Percentiles rank a stretch among this genome's conserved stretches.
These are phyloP conservation scores for Tetragnatha versicolor DNA, from an alignment of 1,140 invertebrate species.

Conservation along the genomic window DNA sequence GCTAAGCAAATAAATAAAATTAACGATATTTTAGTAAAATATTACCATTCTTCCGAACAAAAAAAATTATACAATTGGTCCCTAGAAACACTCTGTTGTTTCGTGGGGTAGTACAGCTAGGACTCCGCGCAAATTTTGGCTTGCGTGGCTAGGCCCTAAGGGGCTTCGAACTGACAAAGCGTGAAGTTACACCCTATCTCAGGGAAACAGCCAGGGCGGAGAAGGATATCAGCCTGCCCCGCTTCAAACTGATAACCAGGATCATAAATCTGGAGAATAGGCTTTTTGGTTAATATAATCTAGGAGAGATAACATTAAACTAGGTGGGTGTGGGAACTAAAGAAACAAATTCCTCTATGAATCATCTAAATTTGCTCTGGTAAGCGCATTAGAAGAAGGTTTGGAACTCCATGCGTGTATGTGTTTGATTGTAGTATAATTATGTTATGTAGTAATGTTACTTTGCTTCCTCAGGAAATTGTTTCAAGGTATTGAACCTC, in stretches of 20 bases:
- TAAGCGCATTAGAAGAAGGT: background rate
- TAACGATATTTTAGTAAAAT: too few species aligned
- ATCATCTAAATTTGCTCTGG: background rate
- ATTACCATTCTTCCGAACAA: too few species aligned
- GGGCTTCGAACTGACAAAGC: constrained; percentile 22
- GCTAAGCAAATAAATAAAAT: too few species aligned
- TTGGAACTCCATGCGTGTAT: too few species aligned
- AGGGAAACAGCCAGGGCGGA: constrained; percentile 5
- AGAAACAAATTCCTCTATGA: background rate
- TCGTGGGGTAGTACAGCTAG: too few species aligned
- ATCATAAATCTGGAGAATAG: background rate
- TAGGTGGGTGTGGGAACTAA: background rate
- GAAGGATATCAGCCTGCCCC: constrained; percentile 10
- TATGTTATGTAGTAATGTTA: too few species aligned
- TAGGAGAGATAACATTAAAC: background rate
- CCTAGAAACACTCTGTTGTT: too few species aligned
- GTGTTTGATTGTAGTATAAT: too few species aligned
- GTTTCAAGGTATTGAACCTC: constrained; percentile 79
- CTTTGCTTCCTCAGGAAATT: constrained; percentile 53
- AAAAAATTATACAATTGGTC: too few species aligned
- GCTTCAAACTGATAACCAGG: constrained; percentile 36
- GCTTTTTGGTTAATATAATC: constrained; percentile 3
- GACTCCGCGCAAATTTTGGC: too few species aligned
- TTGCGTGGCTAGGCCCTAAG: too few species aligned
- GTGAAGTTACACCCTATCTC: constrained; percentile 31